Base-by-base conservation (phyloP, 1,140 invertebrate species). In the Dryas iulia region DNA sequence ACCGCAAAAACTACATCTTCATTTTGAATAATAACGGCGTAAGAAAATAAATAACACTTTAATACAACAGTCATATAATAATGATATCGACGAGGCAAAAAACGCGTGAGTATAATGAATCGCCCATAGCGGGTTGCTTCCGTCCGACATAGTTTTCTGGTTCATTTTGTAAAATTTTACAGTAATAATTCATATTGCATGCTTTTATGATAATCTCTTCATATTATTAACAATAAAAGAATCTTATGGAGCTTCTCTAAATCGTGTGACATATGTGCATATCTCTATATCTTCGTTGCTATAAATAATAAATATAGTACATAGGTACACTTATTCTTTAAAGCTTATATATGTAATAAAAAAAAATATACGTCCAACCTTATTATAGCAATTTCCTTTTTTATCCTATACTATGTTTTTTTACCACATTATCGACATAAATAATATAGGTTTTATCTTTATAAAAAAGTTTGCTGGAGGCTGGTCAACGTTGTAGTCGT, bases 21-120 rank as follows among this genome's bases (percentile, higher is more conserved):
- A 87, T 81, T 79, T 78, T 72, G 72, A 74, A 77, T 78, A 80
- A 84, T 87, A 84, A 83, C 74, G 82, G 68, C 69, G 74, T 78
- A 80, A 76, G 75, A 83, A 84, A 83, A 84, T 80, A 83, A 85
- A 85, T 83, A 83, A 77, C 71, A 79, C 78, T 79, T 82, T 81
- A 72, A 80, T 83, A 79, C 74, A 74, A 76, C 69, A 78, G 69
- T 75, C 39, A 47, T 47, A 47, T 47, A 76, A 78, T 84, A 83
- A 88, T 88, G 76, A 83, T 83, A 80, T 81, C 78, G 77, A 66
- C 25, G 57, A 62, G 18, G 23, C 31, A 59, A 66, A 61, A 61
- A 69, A 68, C 47, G n/a, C n/a, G 61, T 52, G 63, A 47, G 25
- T 67, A 65, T 72, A 60, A 72, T 72, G 61, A 69, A 69, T 61